Percentiles rank a stretch among this genome's conserved stretches.
Evolutionary conservation across 2,797 vertebrate genomes (phyloP).

Genomic region (Alca torda): DNA sequence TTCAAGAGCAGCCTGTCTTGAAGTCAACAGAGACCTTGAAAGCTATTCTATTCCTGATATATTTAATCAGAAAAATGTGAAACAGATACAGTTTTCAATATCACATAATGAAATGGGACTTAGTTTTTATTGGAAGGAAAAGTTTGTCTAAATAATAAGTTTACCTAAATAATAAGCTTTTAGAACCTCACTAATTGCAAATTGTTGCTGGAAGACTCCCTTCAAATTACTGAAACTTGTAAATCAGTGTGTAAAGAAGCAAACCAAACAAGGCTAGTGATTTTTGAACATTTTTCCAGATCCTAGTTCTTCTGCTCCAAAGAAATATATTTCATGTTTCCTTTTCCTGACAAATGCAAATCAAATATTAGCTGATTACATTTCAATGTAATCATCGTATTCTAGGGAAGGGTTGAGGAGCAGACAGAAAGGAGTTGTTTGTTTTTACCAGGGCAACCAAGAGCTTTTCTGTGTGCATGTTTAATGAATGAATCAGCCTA

Average conservation of each 20-base stretch:
- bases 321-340: background rate
- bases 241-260: background rate
- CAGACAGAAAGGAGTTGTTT: background rate
- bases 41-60: background rate
- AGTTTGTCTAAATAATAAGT: background rate
- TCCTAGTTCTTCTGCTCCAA: background rate
- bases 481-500: slow-evolving; percentile 50
- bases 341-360: slow-evolving; percentile 14
- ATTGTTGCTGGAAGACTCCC: background rate
- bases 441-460: slow-evolving; percentile 39
- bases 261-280: background rate
- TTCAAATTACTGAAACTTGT: background rate
- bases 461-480: slow-evolving; percentile 15
- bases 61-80: background rate
- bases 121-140: background rate
- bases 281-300: background rate
- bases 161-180: background rate
- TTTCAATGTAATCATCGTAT: slow-evolving; percentile 10
- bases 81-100: background rate
- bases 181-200: background rate
- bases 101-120: background rate
- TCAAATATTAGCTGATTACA: slow-evolving; percentile 46
- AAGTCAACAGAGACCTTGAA: background rate
- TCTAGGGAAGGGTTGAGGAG: slow-evolving; percentile 13
- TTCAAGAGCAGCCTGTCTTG: background rate